Percentiles rank a stretch among this genome's conserved stretches.
These are phyloP conservation scores for Neodiprion virginianus DNA, from an alignment of 1,140 invertebrate species.

Conservation along the genomic window DNA sequence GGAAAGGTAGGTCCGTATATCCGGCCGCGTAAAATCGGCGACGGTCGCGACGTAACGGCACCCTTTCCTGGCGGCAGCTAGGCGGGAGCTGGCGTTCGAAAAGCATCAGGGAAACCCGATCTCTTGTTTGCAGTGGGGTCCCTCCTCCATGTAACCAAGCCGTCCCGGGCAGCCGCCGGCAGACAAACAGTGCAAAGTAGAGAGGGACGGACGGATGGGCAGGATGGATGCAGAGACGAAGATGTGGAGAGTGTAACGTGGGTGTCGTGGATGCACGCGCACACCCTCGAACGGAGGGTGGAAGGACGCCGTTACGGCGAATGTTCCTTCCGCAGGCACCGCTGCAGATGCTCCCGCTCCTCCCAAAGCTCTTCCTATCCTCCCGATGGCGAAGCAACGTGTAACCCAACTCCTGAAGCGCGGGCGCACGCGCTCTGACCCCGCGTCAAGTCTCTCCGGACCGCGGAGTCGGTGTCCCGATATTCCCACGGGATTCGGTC, in stretches of 20 bases:
- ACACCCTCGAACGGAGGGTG: too few relatives aligned
- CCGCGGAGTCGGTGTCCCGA: not conserved
- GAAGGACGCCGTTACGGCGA: too few relatives aligned
- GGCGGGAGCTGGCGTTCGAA: slow-evolving; percentile 4
- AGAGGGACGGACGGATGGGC: not conserved
- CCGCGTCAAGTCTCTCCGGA: not conserved
- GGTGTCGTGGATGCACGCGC: too few relatives aligned
- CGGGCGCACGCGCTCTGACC: not conserved
- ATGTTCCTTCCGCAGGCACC: not conserved
- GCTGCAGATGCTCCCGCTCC: not conserved
- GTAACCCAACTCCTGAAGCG: not conserved
- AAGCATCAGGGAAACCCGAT: slow-evolving; percentile 50
- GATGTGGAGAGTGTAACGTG: too few relatives aligned
- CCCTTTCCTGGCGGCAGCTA: too few relatives aligned
- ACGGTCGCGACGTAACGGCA: too few relatives aligned
- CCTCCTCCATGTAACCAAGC: slow-evolving; percentile 52
- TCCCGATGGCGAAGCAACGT: not conserved
- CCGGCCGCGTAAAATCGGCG: slow-evolving; percentile 1
- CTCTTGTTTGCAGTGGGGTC: slow-evolving; percentile 51
- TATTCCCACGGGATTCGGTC: too few relatives aligned
- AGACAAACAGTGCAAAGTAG: slow-evolving; percentile 39
- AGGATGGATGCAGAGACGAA: too few relatives aligned
- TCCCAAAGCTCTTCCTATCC: not conserved
- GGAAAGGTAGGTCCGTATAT: slow-evolving; percentile 28
- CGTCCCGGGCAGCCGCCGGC: slow-evolving; percentile 40